phyloP scores from a whole-genome alignment of 1,140 invertebrate species.

The Drosophila tristis region DNA sequence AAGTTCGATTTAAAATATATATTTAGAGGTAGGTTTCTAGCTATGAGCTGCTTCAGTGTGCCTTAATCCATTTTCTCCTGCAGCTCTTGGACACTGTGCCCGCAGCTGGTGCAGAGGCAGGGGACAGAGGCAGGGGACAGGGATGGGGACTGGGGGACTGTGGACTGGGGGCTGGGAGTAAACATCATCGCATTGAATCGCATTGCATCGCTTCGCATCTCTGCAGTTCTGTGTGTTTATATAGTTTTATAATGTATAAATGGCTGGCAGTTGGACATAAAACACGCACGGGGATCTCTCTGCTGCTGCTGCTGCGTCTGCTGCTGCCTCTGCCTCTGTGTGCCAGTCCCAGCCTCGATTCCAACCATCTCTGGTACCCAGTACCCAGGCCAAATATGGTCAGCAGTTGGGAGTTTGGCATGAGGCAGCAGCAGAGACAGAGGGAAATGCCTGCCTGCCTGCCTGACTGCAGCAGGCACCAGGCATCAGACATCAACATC shows the following conservation, averaged over 20 bases:
- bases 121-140: background rate
- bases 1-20: too few species aligned
- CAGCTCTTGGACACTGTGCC: conserved; percentile 13
- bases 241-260: conserved; percentile 82
- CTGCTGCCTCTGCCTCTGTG: background rate
- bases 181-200: conserved; percentile 7
- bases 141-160: background rate
- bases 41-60: too few species aligned
- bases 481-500: conserved; percentile 25
- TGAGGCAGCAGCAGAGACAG: conserved; percentile 4
- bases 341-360: conserved; percentile 1
- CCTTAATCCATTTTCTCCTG: too few species aligned
- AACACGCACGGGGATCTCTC: conserved; percentile 66
- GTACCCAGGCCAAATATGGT: conserved; percentile 69
- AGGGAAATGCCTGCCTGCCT: background rate
- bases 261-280: conserved; percentile 81
- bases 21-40: too few species aligned
- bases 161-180: conserved; percentile 15
- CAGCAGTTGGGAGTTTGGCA: conserved; percentile 27
- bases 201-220: conserved; percentile 33
- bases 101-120: background rate
- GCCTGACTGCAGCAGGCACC: conserved; percentile 3
- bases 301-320: conserved; percentile 1
- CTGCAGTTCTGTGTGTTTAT: conserved; percentile 53
- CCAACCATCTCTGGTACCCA: conserved; percentile 54